Conservation (phyloP, 2,797 vertebrate species). For the Psittacula echo region DNA sequence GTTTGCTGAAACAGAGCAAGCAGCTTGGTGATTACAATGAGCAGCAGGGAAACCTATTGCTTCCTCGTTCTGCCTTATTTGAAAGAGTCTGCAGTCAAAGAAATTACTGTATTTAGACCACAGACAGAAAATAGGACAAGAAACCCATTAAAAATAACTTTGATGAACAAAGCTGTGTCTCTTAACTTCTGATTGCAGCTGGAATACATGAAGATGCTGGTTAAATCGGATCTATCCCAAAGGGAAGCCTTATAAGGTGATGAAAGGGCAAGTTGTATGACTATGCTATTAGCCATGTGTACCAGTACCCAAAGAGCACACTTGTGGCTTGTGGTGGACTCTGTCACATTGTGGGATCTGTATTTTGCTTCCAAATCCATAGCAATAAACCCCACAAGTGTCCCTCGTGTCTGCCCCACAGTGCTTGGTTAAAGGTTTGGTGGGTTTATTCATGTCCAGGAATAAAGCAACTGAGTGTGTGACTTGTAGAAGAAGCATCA, state of each 20-base stretch:
- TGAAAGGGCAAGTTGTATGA: not conserved
- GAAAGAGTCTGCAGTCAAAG: not conserved
- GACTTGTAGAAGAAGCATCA: not conserved
- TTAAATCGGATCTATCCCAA: not conserved
- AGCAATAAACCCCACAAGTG: not conserved
- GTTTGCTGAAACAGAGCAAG: not conserved
- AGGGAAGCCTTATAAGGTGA: not conserved
- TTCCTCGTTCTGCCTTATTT: not conserved
- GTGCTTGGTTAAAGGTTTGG: not conserved
- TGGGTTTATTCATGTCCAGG: not conserved
- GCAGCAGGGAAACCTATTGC: constrained; percentile 9
- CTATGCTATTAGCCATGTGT: not conserved
- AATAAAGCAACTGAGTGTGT: not conserved
- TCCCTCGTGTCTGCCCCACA: not conserved
- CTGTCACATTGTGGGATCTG: not conserved
- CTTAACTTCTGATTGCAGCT: not conserved
- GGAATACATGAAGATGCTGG: not conserved
- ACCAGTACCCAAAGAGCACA: not conserved
- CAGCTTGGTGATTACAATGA: not conserved
- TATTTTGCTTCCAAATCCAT: not conserved
- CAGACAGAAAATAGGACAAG: not conserved
- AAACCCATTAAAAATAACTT: constrained; percentile 25
- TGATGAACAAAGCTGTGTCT: not conserved
- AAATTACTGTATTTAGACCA: not conserved
- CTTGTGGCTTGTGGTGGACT: not conserved